These are phyloP conservation scores for Nothobranchius furzeri DNA, from an alignment of 2,113 vertebrate species.

Conservation along the genomic window DNA sequence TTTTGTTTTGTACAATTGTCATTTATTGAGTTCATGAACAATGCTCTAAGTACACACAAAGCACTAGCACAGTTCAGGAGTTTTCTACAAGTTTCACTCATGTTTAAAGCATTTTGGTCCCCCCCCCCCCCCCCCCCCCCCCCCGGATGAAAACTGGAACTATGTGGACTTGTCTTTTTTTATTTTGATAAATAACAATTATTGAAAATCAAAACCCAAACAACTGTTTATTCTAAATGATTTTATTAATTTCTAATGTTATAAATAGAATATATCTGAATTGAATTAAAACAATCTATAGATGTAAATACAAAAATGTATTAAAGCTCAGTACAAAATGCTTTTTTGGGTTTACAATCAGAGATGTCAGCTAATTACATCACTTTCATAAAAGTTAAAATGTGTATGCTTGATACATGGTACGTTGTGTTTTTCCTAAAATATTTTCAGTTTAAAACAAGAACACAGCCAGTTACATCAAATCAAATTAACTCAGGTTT, in stretches of 20 bases:
- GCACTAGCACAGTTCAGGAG: conserved; percentile 8
- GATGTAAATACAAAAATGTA: conserved; percentile 44
- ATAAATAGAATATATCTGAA: conserved; percentile 44
- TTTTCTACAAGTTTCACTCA: conserved; percentile 18
- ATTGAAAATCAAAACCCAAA: neutral
- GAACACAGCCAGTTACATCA: conserved; percentile 28
- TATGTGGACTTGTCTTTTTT: too few species aligned
- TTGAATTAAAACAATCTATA: conserved; percentile 41
- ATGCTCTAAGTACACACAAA: conserved; percentile 22
- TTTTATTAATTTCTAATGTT: conserved; percentile 48
- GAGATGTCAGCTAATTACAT: neutral
- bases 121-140: too few species aligned
- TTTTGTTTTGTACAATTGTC: conserved; percentile 34
- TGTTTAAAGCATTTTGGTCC: neutral
- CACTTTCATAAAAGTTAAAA: neutral
- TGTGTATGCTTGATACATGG: neutral
- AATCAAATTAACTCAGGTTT: neutral
- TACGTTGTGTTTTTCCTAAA: neutral
- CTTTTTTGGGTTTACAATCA: conserved; percentile 32
- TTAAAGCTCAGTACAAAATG: conserved; percentile 42
- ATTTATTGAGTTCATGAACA: conserved; percentile 14
- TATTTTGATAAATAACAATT: neutral
- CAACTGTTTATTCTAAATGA: conserved; percentile 26
- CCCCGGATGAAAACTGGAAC: too few species aligned
- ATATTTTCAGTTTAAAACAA: neutral